Conservation (phyloP, 2,797 vertebrate species). For the Macropus fuliginosus region DNA sequence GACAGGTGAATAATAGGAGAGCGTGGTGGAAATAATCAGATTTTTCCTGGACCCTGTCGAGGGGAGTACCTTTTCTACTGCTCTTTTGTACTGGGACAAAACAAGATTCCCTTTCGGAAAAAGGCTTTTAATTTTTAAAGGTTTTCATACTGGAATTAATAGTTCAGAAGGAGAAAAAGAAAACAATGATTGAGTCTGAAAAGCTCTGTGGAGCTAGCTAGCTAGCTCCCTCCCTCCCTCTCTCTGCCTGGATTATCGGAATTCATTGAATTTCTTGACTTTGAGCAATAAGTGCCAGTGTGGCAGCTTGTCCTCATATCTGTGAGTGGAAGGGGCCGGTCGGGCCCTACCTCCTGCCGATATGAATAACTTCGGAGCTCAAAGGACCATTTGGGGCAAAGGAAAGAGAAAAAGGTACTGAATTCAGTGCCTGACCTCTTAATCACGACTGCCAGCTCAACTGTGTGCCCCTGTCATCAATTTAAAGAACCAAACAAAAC, state of each 20-base stretch:
- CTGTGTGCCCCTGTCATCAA: conserved; percentile 82
- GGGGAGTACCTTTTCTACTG: conserved; percentile 88
- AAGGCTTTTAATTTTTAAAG: conserved; percentile 88
- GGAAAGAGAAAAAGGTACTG: conserved; percentile 70
- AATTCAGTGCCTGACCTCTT: conserved; percentile 86
- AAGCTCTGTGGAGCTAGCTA: conserved; percentile 70
- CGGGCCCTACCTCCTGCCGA: conserved; percentile 69
- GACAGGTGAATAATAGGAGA: conserved; percentile 95
- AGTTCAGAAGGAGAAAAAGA: conserved; percentile 81
- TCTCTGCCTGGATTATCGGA: conserved; percentile 74
- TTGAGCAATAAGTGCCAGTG: conserved; percentile 70
- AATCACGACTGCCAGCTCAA: conserved; percentile 84
- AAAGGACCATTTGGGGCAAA: conserved; percentile 61
- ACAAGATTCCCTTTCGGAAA: conserved; percentile 86
- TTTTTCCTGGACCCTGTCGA: conserved; percentile 90
- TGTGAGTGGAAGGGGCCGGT: conserved; percentile 60
- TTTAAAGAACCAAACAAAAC: conserved; percentile 82
- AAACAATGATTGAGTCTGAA: conserved; percentile 82
- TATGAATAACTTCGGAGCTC: conserved; percentile 70
- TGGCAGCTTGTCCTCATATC: conserved; percentile 69
- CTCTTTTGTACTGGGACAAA: conserved; percentile 90
- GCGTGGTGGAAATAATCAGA: conserved; percentile 96
- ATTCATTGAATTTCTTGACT: conserved; percentile 77
- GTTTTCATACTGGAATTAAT: conserved; percentile 86
- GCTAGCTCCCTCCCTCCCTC: conserved; percentile 26